Evolutionary conservation across 2,888 invertebrate genomes (phyloP), one percentile per base, ranked within the genome.

Genomic region (Helleia helle): DNA sequence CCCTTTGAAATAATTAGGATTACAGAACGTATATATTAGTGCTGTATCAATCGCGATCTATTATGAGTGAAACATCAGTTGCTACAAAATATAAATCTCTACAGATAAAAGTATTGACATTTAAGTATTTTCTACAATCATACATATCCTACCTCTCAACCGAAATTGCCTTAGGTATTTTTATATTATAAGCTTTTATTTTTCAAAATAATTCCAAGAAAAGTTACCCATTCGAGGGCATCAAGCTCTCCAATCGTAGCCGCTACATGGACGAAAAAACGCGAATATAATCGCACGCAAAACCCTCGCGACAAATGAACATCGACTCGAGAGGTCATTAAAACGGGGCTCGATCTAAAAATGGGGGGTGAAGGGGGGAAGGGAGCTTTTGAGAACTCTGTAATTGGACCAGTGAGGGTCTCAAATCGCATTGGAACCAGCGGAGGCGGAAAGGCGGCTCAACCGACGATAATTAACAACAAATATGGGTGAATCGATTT

Each of bases 271-370:
- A 51, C 58, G 60, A 65, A 69, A 48, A 70, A 77, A 69, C 67
- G 63, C 60, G 64, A 62, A 71, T 75, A 77, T 76, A 75, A 77
- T 79, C 74, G 71, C 73, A 75, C 70, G 73, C 73, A 72, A 76
- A 76, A 69, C 69, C 71, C 73, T 67, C 59, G 75, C 79, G 80
- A 83, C 83, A 84, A 84, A 83, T 84, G 84, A 84, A 77, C 83
- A 84, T 79, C 83, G 80, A 59, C 72, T 81, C 62, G 73, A 84
- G 84, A 83, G 83, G 83, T 84, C 83, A 83, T 84, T 84, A 84
- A 81, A 83, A 79, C 65, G 74, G 67, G 73, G 67, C 76, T 74
- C 77, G 76, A 77, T 81, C 77, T 79, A 79, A 83, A 81, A 84
- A 79, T 70, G 74, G 69, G 73, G 70, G 65, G 62, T 62, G 60